Percentiles rank a stretch among this genome's conserved stretches.
phyloP scores from a whole-genome alignment of 2,797 vertebrate genomes.

The Tinamus major region DNA sequence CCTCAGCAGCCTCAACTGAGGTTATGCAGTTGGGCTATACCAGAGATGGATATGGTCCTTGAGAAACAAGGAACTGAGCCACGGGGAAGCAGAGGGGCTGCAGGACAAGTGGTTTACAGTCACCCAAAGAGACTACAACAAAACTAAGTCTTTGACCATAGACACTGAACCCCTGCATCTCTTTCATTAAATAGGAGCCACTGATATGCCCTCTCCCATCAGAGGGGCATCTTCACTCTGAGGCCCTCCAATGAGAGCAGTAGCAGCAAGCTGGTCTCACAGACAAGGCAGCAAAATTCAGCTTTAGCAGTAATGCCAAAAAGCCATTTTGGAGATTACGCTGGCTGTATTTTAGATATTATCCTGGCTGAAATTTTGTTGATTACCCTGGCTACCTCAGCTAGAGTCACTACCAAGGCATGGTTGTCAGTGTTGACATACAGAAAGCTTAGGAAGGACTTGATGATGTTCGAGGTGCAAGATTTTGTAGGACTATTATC shows the following conservation, averaged over 20 bases:
- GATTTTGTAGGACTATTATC: background rate
- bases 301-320: background rate
- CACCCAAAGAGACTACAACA: background rate
- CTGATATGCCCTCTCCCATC: fast-evolving
- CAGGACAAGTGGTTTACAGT: background rate
- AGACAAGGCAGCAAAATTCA: background rate
- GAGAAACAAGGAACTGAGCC: background rate
- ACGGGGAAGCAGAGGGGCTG: fast-evolving
- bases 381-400: background rate
- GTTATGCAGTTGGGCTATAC: background rate
- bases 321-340: background rate
- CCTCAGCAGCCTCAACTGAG: background rate
- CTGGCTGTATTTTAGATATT: no score
- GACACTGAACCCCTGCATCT: background rate
- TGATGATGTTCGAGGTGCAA: background rate
- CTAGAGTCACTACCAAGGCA: background rate
- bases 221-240: background rate
- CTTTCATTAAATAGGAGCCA: background rate
- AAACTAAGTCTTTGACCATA: background rate
- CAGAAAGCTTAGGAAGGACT: background rate
- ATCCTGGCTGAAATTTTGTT: background rate
- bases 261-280: background rate
- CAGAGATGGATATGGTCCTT: background rate
- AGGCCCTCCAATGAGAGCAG: background rate
- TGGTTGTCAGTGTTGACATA: background rate